Evolutionary conservation across 2,888 invertebrate genomes (phyloP).

Genomic region (Lepas anatifera): DNA sequence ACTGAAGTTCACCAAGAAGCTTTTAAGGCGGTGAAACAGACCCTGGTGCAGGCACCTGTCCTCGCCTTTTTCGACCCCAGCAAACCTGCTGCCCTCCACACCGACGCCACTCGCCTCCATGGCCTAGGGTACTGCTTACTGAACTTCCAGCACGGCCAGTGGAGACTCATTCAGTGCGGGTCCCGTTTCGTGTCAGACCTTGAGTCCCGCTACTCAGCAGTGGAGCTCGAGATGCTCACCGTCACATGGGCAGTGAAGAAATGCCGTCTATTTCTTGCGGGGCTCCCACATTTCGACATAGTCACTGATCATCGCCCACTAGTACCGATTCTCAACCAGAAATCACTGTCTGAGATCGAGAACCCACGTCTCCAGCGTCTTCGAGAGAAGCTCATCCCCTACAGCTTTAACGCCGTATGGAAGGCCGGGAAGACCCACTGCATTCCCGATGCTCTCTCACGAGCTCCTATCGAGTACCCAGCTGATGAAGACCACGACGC

Average conservation of each 20-base stretch:
- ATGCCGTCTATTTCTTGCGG: constrained; percentile 14
- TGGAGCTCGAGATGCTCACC: not conserved
- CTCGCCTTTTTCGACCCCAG: not conserved
- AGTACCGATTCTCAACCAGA: constrained; percentile 13
- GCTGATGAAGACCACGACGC: not conserved
- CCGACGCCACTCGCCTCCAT: not conserved
- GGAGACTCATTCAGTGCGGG: constrained; percentile 4
- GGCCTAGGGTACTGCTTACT: constrained; percentile 11
- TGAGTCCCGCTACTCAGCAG: not conserved
- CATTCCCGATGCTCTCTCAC: constrained; percentile 15
- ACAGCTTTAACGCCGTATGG: constrained; percentile 12
- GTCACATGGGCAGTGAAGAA: constrained; percentile 16
- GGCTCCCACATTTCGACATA: constrained; percentile 10
- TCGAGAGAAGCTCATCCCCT: constrained; percentile 4
- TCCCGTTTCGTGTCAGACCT: constrained; percentile 1
- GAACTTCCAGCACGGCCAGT: not conserved
- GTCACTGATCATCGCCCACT: constrained; percentile 15
- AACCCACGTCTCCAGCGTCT: constrained; percentile 14
- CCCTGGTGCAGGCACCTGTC: not conserved
- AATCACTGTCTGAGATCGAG: constrained; percentile 10
- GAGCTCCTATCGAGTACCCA: not conserved
- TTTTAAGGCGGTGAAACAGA: not conserved
- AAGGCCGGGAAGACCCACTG: constrained; percentile 3
- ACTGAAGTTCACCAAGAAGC: not conserved
- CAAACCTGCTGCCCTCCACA: not conserved